Base-by-base conservation (phyloP, 2,113 vertebrate species). In the Tylochromis polylepis region DNA sequence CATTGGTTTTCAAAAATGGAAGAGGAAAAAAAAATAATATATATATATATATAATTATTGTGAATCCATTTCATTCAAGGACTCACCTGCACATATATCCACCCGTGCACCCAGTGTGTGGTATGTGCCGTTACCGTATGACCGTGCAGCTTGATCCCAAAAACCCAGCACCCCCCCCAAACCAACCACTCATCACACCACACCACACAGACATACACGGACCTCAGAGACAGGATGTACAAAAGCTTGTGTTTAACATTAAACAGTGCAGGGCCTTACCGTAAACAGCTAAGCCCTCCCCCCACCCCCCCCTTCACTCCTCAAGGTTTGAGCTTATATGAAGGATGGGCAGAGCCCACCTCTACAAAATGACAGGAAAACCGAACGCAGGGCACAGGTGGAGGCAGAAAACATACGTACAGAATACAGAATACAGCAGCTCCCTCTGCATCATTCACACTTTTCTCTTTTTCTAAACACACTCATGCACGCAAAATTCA, bases 221-320 rank as follows among this genome's bases (percentile, higher is more conserved):
- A 92, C 83, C 86, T 92, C 83, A 43, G 85, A 94, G 90, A 95
- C 86, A 91, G 83, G 90, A 95, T 92, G 92, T 94, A 94, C 95
- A 96, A 94, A 94, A 94, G 90, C 91, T 91, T 88, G 90, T 92
- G 93, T 95, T 95, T 92, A 95, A 91, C 92, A 91, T 94, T 92
- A 92, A 95, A 95, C 93, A 95, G 94, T 91, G 88, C 88, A 72
- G 91, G 80, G 84, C 88, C 92, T 91, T 70, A 92, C 90, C 88
- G 82, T 88, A 92, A 90, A 95, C 93, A 93, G 89, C 82, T 51
- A 83, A 79, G 87, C 87, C 86, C 56, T 72, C 34, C 7, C 51
- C 22, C 57, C 57, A 20, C 34, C 14, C 86, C 2, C 12, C 57
- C 20, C 27, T 3, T 24, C 5, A 46, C 62, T 83, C 57, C 11